These are phyloP conservation scores for Holacanthella duospinosa DNA, from an alignment of 2,888 invertebrate species.

Conservation along the genomic window DNA sequence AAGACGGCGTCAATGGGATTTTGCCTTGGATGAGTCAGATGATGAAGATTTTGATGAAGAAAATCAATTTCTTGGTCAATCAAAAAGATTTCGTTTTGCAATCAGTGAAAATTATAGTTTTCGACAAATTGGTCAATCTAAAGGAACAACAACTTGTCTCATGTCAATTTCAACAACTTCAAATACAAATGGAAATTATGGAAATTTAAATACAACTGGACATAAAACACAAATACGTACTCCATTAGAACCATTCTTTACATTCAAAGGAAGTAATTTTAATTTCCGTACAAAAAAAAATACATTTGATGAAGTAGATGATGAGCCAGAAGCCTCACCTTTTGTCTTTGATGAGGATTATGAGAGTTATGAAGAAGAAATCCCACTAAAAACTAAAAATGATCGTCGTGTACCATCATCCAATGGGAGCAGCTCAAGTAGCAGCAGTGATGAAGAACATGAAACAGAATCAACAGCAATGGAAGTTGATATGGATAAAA, in stretches of 20 bases:
- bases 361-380: constrained; percentile 33
- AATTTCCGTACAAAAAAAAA: constrained; percentile 24
- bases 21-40: constrained; percentile 23
- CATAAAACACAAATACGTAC: no score
- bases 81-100: neutral
- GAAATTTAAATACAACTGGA: no score
- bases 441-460: constrained; percentile 28
- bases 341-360: constrained; percentile 20
- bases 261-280: constrained; percentile 11
- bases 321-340: constrained; percentile 5
- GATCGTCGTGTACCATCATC: constrained; percentile 34
- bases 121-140: neutral
- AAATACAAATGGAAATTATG: neutral
- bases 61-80: neutral
- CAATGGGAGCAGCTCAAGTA: constrained; percentile 20
- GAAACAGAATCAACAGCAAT: constrained; percentile 17
- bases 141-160: neutral
- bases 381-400: constrained; percentile 25
- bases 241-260: constrained; percentile 6
- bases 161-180: neutral
- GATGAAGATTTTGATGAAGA: constrained; percentile 11
- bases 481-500: constrained; percentile 50
- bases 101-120: neutral
- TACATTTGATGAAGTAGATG: constrained; percentile 21
- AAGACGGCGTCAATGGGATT: constrained; percentile 28